A percentile compares a stretch with the other conserved stretches of the same genome.
Conservation (phyloP, 2,113 vertebrate species). For the Macrotis lagotis region DNA sequence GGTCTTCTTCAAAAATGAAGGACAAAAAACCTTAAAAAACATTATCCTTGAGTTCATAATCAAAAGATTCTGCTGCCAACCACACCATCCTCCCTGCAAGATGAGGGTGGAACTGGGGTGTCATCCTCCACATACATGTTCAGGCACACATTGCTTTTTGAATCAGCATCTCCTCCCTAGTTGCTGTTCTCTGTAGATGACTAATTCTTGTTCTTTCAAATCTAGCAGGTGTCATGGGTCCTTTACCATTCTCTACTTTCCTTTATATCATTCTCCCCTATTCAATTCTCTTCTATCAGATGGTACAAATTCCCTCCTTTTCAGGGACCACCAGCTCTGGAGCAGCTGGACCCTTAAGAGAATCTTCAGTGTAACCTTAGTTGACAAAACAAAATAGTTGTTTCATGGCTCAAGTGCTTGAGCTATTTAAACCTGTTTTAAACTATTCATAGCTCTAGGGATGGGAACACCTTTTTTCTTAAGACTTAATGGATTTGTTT, state of each 20-base stretch:
- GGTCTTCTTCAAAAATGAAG: too few species aligned
- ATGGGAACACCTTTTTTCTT: not conserved
- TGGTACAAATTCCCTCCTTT: not conserved
- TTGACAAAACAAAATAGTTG: not conserved
- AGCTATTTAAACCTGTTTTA: not conserved
- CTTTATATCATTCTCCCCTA: not conserved
- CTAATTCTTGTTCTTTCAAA: not conserved
- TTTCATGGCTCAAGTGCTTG: not conserved
- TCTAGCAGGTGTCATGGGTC: not conserved
- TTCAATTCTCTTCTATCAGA: not conserved
- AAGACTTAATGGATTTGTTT: not conserved
- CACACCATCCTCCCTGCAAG: not conserved
- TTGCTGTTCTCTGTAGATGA: not conserved
- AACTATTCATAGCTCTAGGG: not conserved
- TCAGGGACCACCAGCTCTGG: not conserved
- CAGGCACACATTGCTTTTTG: not conserved
- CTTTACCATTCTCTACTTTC: not conserved
- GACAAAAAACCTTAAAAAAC: too few species aligned
- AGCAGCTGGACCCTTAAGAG: not conserved
- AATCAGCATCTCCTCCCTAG: not conserved
- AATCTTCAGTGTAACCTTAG: not conserved
- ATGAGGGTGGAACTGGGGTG: not conserved
- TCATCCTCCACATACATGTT: not conserved
- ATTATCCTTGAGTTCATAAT: not conserved
- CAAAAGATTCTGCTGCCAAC: not conserved